Evolutionary conservation across 2,888 invertebrate species (phyloP).

Genomic region (Tenthredo scrophulariae): DNA sequence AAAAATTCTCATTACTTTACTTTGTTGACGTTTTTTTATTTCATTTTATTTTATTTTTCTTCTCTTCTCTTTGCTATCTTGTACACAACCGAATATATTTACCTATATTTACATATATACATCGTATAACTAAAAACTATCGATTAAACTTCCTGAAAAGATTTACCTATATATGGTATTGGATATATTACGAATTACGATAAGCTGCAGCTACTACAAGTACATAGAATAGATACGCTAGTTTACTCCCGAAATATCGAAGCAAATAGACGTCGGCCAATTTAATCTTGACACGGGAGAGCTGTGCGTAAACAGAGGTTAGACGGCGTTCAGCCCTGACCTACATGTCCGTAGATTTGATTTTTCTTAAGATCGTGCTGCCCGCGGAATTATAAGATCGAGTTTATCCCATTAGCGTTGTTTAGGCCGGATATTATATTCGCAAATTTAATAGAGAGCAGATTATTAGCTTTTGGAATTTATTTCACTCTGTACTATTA

Average conservation of each 20-base stretch:
- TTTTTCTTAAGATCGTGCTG: background rate
- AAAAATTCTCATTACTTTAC: background rate
- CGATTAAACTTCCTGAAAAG: background rate
- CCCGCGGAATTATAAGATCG: background rate
- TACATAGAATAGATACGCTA: background rate
- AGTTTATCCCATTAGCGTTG: background rate
- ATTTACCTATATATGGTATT: background rate
- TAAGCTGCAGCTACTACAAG: background rate
- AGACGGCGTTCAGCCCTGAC: conserved; percentile 51
- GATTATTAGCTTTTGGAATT: background rate
- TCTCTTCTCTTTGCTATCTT: background rate
- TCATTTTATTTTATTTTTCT: background rate
- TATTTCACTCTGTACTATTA: background rate
- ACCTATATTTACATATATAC: background rate
- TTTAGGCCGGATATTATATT: background rate
- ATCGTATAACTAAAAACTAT: background rate
- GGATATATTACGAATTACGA: background rate
- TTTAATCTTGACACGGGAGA: conserved; percentile 52
- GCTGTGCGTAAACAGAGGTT: conserved; percentile 47
- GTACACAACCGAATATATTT: background rate
- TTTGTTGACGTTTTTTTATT: background rate
- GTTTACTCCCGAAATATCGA: conserved; percentile 24
- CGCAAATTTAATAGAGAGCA: background rate
- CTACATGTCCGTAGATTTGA: conserved; percentile 49
- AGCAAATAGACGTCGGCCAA: conserved; percentile 41